A percentile compares a stretch with the other conserved stretches of the same genome.
Conservation (phyloP, 2,888 invertebrate genomes). For the Mayetiola destructor region DNA sequence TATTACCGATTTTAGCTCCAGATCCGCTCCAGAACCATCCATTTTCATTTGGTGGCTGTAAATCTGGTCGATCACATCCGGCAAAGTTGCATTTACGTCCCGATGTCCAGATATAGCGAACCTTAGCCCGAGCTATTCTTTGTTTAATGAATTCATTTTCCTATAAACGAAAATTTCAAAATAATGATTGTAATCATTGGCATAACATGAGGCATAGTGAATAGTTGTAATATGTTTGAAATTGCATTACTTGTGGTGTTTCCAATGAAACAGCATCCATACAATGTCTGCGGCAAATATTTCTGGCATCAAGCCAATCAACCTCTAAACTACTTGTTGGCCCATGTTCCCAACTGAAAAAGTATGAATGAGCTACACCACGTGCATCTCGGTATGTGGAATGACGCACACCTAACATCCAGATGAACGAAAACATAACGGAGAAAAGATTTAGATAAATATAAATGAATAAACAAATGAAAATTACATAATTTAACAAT, state of each 20-base stretch:
- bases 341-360: slow-evolving; percentile 84
- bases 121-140: slow-evolving; percentile 62
- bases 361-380: slow-evolving; percentile 79
- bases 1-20: slow-evolving; percentile 67
- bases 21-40: slow-evolving; percentile 94
- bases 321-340: slow-evolving; percentile 71
- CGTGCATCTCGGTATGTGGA: slow-evolving; percentile 76
- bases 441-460: not conserved
- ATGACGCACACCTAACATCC: slow-evolving; percentile 60
- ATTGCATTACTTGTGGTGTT: slow-evolving; percentile 54
- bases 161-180: slow-evolving; percentile 23
- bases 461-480: not conserved
- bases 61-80: slow-evolving; percentile 67
- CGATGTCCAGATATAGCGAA: slow-evolving; percentile 79
- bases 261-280: slow-evolving; percentile 88
- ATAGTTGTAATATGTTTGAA: not conserved
- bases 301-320: slow-evolving; percentile 81
- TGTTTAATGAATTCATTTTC: slow-evolving; percentile 85
- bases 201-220: too few relatives aligned
- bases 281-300: slow-evolving; percentile 81
- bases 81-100: slow-evolving; percentile 87
- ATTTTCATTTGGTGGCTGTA: slow-evolving; percentile 71
- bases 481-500: not conserved
- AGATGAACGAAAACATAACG: not conserved
- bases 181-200: not conserved